phyloP scores from a whole-genome alignment of 2,113 vertebrate genomes.

The Entelurus aequoreus region DNA sequence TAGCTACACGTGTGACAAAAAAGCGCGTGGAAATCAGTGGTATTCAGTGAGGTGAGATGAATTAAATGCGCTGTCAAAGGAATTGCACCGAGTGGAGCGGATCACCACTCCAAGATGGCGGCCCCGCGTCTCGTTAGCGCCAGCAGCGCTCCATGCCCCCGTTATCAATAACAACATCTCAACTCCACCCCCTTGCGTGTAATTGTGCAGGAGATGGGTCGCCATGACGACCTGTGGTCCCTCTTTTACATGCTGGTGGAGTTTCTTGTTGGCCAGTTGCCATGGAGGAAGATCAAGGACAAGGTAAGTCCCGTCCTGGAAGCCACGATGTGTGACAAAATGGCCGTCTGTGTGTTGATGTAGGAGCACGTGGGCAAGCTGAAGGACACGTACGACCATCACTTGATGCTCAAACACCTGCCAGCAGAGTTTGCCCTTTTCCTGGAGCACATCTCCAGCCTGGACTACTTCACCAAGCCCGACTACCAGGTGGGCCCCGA shows the following conservation, averaged over 20 bases:
- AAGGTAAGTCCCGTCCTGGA: slow-evolving; percentile 74
- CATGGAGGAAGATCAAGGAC: slow-evolving; percentile 99
- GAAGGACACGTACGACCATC: slow-evolving; percentile 94
- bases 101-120: too few species aligned
- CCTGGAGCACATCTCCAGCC: slow-evolving; percentile 87
- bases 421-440: slow-evolving; percentile 90
- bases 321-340: slow-evolving; percentile 5
- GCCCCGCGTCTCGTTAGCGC: too few species aligned
- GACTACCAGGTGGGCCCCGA: slow-evolving; percentile 85
- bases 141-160: too few species aligned
- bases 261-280: slow-evolving; percentile 93
- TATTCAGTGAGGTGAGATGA: too few species aligned
- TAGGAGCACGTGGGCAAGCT: slow-evolving; percentile 98
- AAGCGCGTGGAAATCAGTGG: too few species aligned
- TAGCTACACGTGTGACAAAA: too few species aligned
- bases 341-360: background rate
- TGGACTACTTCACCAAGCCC: slow-evolving; percentile 97
- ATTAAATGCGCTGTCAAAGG: too few species aligned
- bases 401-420: slow-evolving; percentile 94
- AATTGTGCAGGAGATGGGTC: slow-evolving; percentile 89
- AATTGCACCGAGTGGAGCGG: too few species aligned
- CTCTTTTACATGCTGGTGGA: slow-evolving; percentile 99
- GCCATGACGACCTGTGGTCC: slow-evolving; percentile 98
- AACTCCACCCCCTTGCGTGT: slow-evolving; percentile 4
- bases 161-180: background rate